These are phyloP conservation scores for Notoglanidium macrostoma DNA, from an alignment of 2,797 vertebrate species.

Conservation along the genomic window DNA sequence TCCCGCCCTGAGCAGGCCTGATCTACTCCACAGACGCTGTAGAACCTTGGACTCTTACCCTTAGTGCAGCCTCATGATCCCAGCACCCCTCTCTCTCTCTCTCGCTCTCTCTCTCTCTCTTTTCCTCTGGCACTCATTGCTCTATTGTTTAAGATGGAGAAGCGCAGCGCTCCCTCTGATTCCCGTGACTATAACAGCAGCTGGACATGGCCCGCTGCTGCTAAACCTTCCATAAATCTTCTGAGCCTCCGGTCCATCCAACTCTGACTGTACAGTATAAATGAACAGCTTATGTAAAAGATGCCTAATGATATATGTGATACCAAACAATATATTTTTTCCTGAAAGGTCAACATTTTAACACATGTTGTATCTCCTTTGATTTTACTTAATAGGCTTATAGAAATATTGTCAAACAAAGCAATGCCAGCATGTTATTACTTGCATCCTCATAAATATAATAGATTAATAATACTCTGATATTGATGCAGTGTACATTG, in stretches of 20 bases:
- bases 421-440: neutral
- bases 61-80: constrained; percentile 28
- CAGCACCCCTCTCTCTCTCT: constrained; percentile 25
- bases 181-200: constrained; percentile 63
- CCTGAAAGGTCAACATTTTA: neutral
- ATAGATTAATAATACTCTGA: neutral
- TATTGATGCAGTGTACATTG: neutral
- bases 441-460: neutral
- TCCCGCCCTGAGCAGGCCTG: constrained; percentile 46
- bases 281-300: constrained; percentile 31
- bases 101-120: neutral
- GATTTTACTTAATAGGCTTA: neutral
- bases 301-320: neutral
- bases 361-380: neutral
- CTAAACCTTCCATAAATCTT: constrained; percentile 64
- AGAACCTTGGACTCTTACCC: constrained; percentile 28
- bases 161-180: constrained; percentile 52
- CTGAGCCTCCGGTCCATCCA: constrained; percentile 31
- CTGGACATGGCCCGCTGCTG: constrained; percentile 56
- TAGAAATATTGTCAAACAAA: neutral
- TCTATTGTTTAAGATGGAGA: constrained; percentile 54
- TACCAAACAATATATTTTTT: neutral
- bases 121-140: constrained; percentile 47
- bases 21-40: constrained; percentile 59
- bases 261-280: constrained; percentile 26